A percentile compares a stretch with the other conserved stretches of the same genome.
Conservation (phyloP, 2,113 vertebrate species). For the Seriola aureovittata region DNA sequence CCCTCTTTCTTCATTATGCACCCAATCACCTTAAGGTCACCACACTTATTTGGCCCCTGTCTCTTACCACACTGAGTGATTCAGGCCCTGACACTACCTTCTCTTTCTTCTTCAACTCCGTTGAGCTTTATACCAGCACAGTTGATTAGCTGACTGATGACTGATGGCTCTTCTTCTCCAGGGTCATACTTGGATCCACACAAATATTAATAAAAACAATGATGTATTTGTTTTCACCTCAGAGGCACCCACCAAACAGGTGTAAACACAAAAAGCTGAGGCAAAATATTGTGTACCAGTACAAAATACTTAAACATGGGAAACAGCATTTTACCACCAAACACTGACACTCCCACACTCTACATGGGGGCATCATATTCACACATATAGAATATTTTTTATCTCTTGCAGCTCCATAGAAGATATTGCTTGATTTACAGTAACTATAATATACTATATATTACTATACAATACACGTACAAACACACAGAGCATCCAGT, state of each 20-base stretch:
- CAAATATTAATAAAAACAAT: not conserved
- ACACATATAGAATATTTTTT: not conserved
- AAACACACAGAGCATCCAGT: not conserved
- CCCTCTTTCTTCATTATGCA: not conserved
- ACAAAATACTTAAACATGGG: not conserved
- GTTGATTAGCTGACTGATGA: slow-evolving; percentile 5
- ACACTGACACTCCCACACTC: not conserved
- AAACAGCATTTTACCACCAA: not conserved
- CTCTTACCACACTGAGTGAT: not conserved
- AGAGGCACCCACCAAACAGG: not conserved
- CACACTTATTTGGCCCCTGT: not conserved
- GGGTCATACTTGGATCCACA: slow-evolving; percentile 7
- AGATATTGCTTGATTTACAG: not conserved
- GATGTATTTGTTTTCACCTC: slow-evolving; percentile 5
- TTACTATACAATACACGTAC: not conserved
- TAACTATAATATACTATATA: not conserved
- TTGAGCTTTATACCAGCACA: not conserved
- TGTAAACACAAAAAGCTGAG: not conserved
- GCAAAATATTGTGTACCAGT: not conserved
- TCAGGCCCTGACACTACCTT: not conserved
- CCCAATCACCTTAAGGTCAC: slow-evolving; percentile 16
- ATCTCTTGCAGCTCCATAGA: not conserved
- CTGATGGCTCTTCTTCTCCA: not conserved
- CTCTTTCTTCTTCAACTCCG: not conserved
- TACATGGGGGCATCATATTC: not conserved